phyloP scores from a whole-genome alignment of 2,888 invertebrate species.

The Lamellibrachia satsuma region DNA sequence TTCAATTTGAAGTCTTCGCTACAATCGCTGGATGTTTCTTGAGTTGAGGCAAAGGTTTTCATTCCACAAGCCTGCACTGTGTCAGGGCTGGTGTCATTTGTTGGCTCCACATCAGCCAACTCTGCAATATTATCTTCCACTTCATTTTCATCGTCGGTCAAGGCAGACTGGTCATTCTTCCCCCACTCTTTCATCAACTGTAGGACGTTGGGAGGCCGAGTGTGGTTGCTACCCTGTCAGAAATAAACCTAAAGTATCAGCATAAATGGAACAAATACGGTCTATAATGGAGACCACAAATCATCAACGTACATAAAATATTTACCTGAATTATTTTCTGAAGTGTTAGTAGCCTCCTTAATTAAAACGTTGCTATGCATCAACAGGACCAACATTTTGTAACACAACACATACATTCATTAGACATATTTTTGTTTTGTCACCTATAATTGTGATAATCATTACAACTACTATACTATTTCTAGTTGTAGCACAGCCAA shows the following conservation, averaged over 20 bases:
- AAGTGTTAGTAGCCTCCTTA: too few relatives aligned
- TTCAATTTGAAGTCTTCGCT: constrained; percentile 17
- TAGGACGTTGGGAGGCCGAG: constrained; percentile 34
- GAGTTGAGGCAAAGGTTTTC: background rate
- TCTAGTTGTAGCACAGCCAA: background rate
- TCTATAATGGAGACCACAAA: too few relatives aligned
- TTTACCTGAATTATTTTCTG: too few relatives aligned
- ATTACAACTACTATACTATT: too few relatives aligned
- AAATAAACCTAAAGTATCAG: background rate
- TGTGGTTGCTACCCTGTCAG: constrained; percentile 21
- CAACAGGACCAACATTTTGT: too few relatives aligned
- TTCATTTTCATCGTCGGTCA: background rate
- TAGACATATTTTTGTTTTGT: too few relatives aligned
- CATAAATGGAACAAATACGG: too few relatives aligned
- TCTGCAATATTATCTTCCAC: background rate
- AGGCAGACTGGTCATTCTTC: constrained; percentile 17
- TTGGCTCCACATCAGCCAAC: background rate
- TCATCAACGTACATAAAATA: too few relatives aligned
- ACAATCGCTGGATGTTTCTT: background rate
- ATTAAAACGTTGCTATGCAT: too few relatives aligned
- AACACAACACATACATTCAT: background rate
- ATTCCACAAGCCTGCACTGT: background rate
- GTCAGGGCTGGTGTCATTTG: background rate
- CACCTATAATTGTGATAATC: too few relatives aligned
- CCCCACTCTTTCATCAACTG: constrained; percentile 38